Base-by-base conservation (phyloP, 2,797 vertebrate species). In the Bradypodion pumilum region DNA sequence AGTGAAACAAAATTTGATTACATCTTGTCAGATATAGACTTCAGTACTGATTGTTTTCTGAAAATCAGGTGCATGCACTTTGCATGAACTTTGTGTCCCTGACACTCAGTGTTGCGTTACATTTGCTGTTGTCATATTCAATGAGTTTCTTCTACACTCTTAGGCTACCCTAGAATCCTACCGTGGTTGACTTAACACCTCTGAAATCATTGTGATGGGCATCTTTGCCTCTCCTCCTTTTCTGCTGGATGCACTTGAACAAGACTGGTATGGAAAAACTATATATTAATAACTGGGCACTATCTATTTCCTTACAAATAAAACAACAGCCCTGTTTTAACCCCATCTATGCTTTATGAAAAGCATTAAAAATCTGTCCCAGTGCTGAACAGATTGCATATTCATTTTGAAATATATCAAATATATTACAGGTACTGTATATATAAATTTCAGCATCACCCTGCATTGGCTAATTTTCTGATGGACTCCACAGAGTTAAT, bases 71-170 rank as follows among this genome's bases (percentile, higher is more conserved):
- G 4, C 37, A 16, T 56, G 85, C 1, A 4, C 15, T 59, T 74
- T 86, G 69, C 52, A 59, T 75, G 70, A 80, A 86, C 81, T 85
- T 59, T 59, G 8, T 79, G 74, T 72, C 52, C 35, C 66, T 84
- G 60, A 81, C 0, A 78, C 23, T 82, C 13, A 7, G 81, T 62
- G 70, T 62, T 5, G 32, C 86, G 32, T 79, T 76, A 52, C n/a
- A 23, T 83, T 85, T 83, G 84, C 65, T 49, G 35, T 35, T 80
- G 40, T 62, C 72, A 19, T 13, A 74, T 81, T 85, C 29, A 27
- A 62, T 82, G 29, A 42, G 29, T 62, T 83, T 86, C 83, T 52
- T 29, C 65, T 63, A 21, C 19, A 4, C 5, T 72, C 15, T 3
- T 84, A 59, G 21, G 80, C 23, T 44, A 42, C 59, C 70, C 23